These are phyloP conservation scores for Eurytoma californica DNA, from an alignment of 2,888 invertebrate genomes.

Conservation along the genomic window DNA sequence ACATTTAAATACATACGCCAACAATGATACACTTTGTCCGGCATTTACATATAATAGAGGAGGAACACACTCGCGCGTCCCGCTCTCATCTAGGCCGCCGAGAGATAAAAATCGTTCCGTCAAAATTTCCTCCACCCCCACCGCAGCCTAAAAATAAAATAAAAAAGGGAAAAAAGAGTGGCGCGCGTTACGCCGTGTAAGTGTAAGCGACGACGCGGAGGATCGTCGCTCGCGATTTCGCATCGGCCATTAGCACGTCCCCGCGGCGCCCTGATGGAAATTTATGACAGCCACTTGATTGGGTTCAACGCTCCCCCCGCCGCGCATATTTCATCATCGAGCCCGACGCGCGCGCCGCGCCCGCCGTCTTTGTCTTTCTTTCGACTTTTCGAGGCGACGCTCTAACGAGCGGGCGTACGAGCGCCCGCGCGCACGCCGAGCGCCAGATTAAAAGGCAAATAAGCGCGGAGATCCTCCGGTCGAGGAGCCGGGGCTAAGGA, in stretches of 20 bases:
- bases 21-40: slow-evolving; percentile 55
- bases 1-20: slow-evolving; percentile 56
- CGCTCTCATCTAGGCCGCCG: slow-evolving; percentile 16
- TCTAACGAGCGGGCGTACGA: slow-evolving; percentile 32
- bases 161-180: not conserved
- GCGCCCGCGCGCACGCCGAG: not conserved
- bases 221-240: slow-evolving; percentile 63
- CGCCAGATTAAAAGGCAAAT: slow-evolving; percentile 43
- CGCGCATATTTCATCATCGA: slow-evolving; percentile 68
- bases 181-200: not conserved
- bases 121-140: slow-evolving; percentile 38
- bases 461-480: not conserved
- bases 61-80: slow-evolving; percentile 11
- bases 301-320: slow-evolving; percentile 72
- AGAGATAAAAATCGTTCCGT: slow-evolving; percentile 52
- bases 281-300: slow-evolving; percentile 74
- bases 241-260: slow-evolving; percentile 70
- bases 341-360: not conserved
- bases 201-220: not conserved
- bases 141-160: slow-evolving; percentile 2
- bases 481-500: too few species aligned
- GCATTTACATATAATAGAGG: slow-evolving; percentile 56
- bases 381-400: slow-evolving; percentile 8
- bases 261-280: slow-evolving; percentile 71
- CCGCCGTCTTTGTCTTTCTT: slow-evolving; percentile 15